Percentiles rank a stretch among this genome's conserved stretches.
These are phyloP conservation scores for Atethmia centrago DNA, from an alignment of 2,888 invertebrate genomes.

Conservation along the genomic window DNA sequence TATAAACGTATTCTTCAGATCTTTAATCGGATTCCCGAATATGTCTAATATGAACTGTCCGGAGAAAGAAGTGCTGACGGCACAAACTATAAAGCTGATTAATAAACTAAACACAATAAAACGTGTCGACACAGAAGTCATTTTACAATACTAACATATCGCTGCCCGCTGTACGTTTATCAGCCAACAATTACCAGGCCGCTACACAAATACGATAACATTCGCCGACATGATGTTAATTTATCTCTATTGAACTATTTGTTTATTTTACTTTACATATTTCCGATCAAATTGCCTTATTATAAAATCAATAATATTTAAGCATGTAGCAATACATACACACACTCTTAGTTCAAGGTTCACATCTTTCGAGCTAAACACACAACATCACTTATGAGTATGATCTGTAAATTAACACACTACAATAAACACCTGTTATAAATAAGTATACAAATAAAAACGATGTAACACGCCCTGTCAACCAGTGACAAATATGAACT, in stretches of 20 bases:
- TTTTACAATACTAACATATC: conserved; percentile 79
- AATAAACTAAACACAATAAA: conserved; percentile 79
- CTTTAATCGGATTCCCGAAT: conserved; percentile 83
- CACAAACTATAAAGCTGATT: conserved; percentile 75
- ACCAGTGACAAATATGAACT: conserved; percentile 33
- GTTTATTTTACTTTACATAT: conserved; percentile 31
- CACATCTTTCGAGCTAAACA: conserved; percentile 6
- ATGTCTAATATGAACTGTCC: conserved; percentile 76
- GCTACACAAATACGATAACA: conserved; percentile 67
- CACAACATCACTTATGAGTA: background rate
- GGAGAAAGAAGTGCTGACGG: conserved; percentile 72
- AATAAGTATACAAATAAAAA: background rate
- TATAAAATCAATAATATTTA: conserved; percentile 38
- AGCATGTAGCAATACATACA: background rate
- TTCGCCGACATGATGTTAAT: conserved; percentile 53
- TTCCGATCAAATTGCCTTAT: conserved; percentile 32
- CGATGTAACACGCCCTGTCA: conserved; percentile 21
- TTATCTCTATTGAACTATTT: conserved; percentile 57
- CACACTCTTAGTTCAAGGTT: background rate
- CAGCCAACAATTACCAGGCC: conserved; percentile 70
- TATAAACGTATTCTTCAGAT: conserved; percentile 71
- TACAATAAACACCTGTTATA: conserved; percentile 4
- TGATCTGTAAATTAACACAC: conserved; percentile 1
- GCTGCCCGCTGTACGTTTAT: conserved; percentile 74
- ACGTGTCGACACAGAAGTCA: conserved; percentile 81